Evolutionary conservation across 2,888 invertebrate species (phyloP).

Genomic region (Saturnia japonica): DNA sequence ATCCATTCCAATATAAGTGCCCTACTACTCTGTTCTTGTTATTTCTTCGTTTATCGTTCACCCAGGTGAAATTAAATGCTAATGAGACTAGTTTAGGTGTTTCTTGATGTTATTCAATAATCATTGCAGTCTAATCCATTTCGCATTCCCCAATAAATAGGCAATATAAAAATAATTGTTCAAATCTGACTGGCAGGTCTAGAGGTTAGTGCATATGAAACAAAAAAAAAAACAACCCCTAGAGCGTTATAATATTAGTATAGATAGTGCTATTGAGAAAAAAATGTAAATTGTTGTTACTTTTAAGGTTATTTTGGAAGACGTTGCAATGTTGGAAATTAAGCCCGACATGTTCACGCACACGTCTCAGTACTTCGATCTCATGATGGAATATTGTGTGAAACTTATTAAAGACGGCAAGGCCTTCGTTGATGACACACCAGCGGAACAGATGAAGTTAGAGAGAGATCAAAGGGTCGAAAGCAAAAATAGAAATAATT

Average conservation of each 20-base stretch:
- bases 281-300: neutral
- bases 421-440: slow-evolving; percentile 98
- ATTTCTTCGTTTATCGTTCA: too few relatives aligned
- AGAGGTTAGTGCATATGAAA: too few relatives aligned
- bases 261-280: neutral
- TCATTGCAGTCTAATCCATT: too few relatives aligned
- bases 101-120: too few relatives aligned
- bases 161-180: too few relatives aligned
- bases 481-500: slow-evolving; percentile 91
- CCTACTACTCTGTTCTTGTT: too few relatives aligned
- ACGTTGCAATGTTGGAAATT: slow-evolving; percentile 94
- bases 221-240: too few relatives aligned
- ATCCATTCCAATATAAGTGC: too few relatives aligned
- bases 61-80: too few relatives aligned
- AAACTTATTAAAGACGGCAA: slow-evolving; percentile 92
- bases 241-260: neutral
- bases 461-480: slow-evolving; percentile 95
- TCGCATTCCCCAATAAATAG: too few relatives aligned
- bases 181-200: too few relatives aligned
- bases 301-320: slow-evolving; percentile 90
- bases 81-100: too few relatives aligned
- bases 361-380: slow-evolving; percentile 98
- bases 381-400: slow-evolving; percentile 93
- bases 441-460: slow-evolving; percentile 95
- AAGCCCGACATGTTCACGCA: slow-evolving; percentile 96